Conservation (phyloP, 2,113 vertebrate species). For the Cyanoliseus patagonus region DNA sequence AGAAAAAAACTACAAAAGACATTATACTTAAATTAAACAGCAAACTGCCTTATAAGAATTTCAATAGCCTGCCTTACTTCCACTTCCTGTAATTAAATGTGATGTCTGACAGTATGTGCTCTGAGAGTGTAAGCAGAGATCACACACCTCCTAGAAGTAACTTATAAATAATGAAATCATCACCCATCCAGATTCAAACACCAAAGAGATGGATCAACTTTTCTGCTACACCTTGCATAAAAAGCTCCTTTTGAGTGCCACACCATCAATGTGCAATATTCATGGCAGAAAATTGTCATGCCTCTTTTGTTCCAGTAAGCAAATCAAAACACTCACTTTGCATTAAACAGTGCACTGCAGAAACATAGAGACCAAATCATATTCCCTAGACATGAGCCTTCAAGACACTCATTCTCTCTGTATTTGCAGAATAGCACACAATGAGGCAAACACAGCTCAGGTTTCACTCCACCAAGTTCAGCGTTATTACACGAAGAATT, state of each 20-base stretch:
- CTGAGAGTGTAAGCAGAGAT: background rate
- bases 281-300: background rate
- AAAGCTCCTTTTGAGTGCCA: background rate
- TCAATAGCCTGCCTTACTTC: background rate
- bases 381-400: background rate
- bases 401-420: background rate
- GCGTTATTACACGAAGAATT: background rate
- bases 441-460: background rate
- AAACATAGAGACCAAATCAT: background rate
- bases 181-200: background rate
- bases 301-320: background rate
- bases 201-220: background rate
- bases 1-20: background rate
- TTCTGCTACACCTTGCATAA: conserved; percentile 23
- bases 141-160: background rate
- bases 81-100: conserved; percentile 21
- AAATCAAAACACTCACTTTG: background rate
- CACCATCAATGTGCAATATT: background rate
- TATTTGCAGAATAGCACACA: background rate
- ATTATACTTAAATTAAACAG: conserved; percentile 8
- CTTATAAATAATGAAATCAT: conserved; percentile 41
- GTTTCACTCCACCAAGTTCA: background rate
- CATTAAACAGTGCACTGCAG: background rate
- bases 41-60: background rate
- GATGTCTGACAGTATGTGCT: conserved; percentile 22